Evolutionary conservation across 2,797 vertebrate genomes (phyloP).

Genomic region (Loriculus beryllinus): DNA sequence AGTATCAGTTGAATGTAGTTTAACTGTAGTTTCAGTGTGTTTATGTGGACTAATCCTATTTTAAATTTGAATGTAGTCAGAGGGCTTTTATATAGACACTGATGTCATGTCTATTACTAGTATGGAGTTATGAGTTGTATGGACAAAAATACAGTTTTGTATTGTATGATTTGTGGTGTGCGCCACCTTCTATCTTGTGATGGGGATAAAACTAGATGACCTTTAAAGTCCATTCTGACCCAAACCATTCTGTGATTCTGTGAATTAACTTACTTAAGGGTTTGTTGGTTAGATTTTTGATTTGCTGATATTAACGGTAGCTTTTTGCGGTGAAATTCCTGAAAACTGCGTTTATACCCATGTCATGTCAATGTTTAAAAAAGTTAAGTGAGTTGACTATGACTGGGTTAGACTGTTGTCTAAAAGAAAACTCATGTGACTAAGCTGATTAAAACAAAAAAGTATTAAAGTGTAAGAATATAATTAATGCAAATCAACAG

Average conservation of each 20-base stretch:
- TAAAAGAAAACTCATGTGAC: neutral
- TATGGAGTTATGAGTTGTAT: neutral
- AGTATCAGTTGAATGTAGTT: neutral
- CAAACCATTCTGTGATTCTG: neutral
- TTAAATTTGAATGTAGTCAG: neutral
- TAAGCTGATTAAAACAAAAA: constrained; percentile 9
- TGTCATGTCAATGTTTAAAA: neutral
- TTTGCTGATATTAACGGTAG: neutral
- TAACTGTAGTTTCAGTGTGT: neutral
- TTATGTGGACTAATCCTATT: neutral
- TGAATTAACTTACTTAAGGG: neutral
- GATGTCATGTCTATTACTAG: neutral
- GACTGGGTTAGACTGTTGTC: neutral
- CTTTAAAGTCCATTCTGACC: neutral
- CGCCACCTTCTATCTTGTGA: neutral
- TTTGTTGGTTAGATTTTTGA: neutral
- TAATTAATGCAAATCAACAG: constrained; percentile 1
- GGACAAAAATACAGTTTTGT: neutral
- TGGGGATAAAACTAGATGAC: neutral
- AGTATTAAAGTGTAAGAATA: neutral
- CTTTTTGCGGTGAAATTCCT: neutral
- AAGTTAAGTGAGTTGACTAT: neutral
- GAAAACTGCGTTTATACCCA: neutral
- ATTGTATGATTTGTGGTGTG: neutral
- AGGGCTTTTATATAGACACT: neutral